phyloP scores from a whole-genome alignment of 2,113 vertebrate genomes.

The Oreochromis tanganicae region DNA sequence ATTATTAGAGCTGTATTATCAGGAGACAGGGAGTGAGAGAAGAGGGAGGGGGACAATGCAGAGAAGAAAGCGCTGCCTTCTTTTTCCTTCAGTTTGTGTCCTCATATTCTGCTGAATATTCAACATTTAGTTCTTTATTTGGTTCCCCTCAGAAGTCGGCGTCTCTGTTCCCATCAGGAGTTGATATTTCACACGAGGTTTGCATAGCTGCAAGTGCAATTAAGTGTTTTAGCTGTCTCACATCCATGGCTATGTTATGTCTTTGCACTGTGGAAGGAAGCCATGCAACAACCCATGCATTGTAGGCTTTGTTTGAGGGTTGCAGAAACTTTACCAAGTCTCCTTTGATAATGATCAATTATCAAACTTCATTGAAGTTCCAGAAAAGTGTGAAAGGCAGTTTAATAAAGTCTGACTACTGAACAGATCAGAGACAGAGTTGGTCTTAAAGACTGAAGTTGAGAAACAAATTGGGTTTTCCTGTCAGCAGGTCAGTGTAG shows the following conservation, averaged over 20 bases:
- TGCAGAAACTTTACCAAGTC: not conserved
- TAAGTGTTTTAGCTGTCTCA: not conserved
- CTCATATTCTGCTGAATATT: constrained; percentile 26
- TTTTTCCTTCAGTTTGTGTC: constrained; percentile 12
- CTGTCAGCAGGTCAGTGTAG: not conserved
- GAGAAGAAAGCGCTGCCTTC: not conserved
- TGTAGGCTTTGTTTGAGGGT: not conserved
- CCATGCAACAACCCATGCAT: fast-evolving
- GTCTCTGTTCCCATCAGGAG: not conserved
- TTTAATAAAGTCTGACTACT: not conserved
- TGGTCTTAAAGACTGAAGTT: not conserved
- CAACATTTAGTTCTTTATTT: not conserved
- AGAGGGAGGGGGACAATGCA: not conserved
- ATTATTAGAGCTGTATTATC: constrained; percentile 64
- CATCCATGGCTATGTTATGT: fast-evolving
- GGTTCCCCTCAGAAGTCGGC: not conserved
- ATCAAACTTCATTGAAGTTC: not conserved
- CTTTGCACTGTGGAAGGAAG: not conserved
- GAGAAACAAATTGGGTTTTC: not conserved
- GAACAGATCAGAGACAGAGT: not conserved
- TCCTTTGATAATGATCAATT: not conserved
- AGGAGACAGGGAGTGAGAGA: constrained; percentile 26
- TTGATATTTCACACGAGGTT: not conserved
- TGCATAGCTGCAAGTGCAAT: not conserved
- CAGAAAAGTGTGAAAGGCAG: not conserved